A percentile compares a stretch with the other conserved stretches of the same genome.
Evolutionary conservation across 2,113 vertebrate species (phyloP).

Genomic region (Zosterops borbonicus): DNA sequence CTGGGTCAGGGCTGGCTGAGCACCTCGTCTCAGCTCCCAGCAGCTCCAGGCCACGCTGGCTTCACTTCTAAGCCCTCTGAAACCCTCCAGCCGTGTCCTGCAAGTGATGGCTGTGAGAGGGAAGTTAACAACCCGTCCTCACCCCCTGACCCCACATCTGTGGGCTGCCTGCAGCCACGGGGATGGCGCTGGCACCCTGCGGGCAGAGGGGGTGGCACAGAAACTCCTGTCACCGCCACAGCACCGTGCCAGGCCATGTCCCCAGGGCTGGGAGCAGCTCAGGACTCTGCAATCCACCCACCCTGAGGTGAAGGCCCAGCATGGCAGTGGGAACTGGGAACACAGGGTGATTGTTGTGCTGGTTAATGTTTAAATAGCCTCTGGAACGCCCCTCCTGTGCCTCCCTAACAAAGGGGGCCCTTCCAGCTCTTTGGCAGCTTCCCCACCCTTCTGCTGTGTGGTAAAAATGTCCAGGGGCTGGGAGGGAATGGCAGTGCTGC

Average conservation of each 20-base stretch:
- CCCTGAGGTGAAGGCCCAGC: not conserved
- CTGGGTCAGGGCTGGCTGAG: not conserved
- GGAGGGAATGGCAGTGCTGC: not conserved
- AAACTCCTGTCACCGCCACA: accelerated
- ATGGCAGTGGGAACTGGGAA: not conserved
- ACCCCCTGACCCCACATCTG: not conserved
- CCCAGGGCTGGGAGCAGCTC: not conserved
- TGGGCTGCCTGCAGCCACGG: not conserved
- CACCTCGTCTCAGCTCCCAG: accelerated
- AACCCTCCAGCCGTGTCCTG: not conserved
- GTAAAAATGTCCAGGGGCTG: not conserved
- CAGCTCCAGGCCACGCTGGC: not conserved
- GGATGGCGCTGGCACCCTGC: accelerated
- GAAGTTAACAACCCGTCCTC: not conserved
- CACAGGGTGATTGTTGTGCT: not conserved
- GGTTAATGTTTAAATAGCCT: slow-evolving; percentile 46
- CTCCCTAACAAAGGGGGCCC: not conserved
- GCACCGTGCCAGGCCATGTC: accelerated
- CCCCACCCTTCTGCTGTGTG: not conserved
- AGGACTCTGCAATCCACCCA: not conserved
- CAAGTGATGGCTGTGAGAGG: not conserved
- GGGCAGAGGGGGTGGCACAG: not conserved
- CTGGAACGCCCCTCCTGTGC: not conserved
- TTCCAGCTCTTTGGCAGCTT: not conserved
- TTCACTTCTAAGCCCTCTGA: not conserved